phyloP scores from a whole-genome alignment of 1,140 invertebrate species.

The Lepidurus couesii region DNA sequence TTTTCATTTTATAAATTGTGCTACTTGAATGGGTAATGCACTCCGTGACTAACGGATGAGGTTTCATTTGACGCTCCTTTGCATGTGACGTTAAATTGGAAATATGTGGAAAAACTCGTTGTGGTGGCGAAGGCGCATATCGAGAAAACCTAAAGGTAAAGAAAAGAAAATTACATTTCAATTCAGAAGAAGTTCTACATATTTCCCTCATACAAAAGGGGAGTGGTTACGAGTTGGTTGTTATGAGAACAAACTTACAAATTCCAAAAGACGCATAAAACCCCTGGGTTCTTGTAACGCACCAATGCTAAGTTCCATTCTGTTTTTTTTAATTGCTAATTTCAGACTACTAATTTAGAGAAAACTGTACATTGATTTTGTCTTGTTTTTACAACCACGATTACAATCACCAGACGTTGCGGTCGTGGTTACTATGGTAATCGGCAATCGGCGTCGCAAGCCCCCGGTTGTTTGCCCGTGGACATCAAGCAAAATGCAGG shows the following conservation, averaged over 20 bases:
- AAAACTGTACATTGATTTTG: neutral
- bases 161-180: too few species aligned
- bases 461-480: too few species aligned
- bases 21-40: slow-evolving; percentile 47
- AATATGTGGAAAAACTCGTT: slow-evolving; percentile 46
- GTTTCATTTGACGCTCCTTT: slow-evolving; percentile 28
- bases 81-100: slow-evolving; percentile 41
- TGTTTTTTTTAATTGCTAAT: neutral
- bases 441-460: neutral
- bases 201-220: slow-evolving; percentile 28
- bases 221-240: slow-evolving; percentile 29
- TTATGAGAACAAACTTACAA: slow-evolving; percentile 44
- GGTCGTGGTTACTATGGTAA: neutral
- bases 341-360: neutral
- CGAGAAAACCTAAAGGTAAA: slow-evolving; percentile 48
- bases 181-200: too few species aligned
- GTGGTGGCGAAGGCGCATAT: slow-evolving; percentile 57
- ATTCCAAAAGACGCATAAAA: slow-evolving; percentile 55
- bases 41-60: slow-evolving; percentile 33
- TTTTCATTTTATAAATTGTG: slow-evolving; percentile 28
- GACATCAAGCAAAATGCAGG: too few species aligned
- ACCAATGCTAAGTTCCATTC: slow-evolving; percentile 48
- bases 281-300: slow-evolving; percentile 55
- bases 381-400: neutral
- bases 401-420: neutral